Evolutionary conservation across 2,113 vertebrate species (phyloP).

Genomic region (Athene cunicularia): DNA sequence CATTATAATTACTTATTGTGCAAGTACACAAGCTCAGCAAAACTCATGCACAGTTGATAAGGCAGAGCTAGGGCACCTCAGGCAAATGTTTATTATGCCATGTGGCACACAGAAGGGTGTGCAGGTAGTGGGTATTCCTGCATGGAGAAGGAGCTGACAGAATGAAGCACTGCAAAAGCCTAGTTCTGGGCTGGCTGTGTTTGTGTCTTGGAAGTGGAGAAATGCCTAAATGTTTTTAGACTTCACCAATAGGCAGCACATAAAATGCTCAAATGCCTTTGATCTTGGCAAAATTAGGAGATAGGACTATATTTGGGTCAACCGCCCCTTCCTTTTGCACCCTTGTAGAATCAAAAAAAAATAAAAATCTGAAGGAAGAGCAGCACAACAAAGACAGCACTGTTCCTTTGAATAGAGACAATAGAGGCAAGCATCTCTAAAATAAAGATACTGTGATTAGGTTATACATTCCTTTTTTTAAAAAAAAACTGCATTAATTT

Average conservation of each 20-base stretch:
- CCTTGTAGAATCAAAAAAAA: slow-evolving; percentile 43
- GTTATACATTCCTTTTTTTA: slow-evolving; percentile 67
- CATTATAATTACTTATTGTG: not conserved
- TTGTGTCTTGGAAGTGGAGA: slow-evolving; percentile 4
- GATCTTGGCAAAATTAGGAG: slow-evolving; percentile 67
- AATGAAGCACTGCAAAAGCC: not conserved
- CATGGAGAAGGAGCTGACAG: not conserved
- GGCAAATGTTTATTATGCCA: not conserved
- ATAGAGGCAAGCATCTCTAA: slow-evolving; percentile 67
- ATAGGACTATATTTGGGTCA: slow-evolving; percentile 70
- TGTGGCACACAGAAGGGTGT: accelerated
- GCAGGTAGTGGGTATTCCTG: accelerated
- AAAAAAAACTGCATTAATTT: slow-evolving; percentile 79
- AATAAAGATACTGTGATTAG: slow-evolving; percentile 79
- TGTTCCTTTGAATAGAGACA: slow-evolving; percentile 72
- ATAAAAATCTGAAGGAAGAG: slow-evolving; percentile 22
- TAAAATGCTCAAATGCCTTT: slow-evolving; percentile 35
- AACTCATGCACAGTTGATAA: not conserved
- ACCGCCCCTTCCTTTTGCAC: slow-evolving; percentile 60
- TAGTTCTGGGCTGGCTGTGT: not conserved
- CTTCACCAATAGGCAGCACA: slow-evolving; percentile 54
- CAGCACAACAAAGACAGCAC: slow-evolving; percentile 63
- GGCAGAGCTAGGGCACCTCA: not conserved
- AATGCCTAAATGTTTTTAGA: slow-evolving; percentile 27
- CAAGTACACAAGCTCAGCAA: not conserved